These are phyloP conservation scores for Euwallacea fornicatus DNA, from an alignment of 1,140 invertebrate species.

Conservation along the genomic window DNA sequence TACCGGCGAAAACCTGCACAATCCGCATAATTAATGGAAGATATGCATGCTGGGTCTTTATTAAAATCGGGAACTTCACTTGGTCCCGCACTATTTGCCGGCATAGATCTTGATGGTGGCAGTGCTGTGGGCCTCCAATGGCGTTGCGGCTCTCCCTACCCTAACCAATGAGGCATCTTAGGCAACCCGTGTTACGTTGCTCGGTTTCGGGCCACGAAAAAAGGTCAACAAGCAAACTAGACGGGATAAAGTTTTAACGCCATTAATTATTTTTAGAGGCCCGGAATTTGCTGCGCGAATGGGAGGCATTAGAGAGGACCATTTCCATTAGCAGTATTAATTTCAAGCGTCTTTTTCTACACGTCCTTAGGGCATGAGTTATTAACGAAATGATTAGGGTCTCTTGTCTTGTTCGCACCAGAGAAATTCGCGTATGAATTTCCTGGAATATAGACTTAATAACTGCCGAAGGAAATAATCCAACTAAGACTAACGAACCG, in stretches of 20 bases:
- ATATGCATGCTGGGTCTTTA: too few species aligned
- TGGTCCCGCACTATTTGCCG: not conserved
- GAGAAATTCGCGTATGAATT: too few species aligned
- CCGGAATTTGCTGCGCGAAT: slow-evolving; percentile 13
- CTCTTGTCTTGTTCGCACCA: too few species aligned
- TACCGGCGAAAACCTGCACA: too few species aligned
- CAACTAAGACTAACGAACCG: slow-evolving; percentile 27
- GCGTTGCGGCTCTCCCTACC: slow-evolving; percentile 51
- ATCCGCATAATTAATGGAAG: too few species aligned
- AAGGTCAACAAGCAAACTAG: slow-evolving; percentile 28
- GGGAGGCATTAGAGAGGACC: not conserved
- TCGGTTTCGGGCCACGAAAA: slow-evolving; percentile 28
- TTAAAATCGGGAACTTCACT: too few species aligned
- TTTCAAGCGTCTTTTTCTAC: not conserved
- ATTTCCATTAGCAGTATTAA: not conserved
- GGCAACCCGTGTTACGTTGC: slow-evolving; percentile 47
- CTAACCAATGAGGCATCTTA: slow-evolving; percentile 52
- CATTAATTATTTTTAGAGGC: slow-evolving; percentile 29
- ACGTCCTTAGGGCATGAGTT: too few species aligned
- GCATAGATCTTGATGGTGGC: slow-evolving; percentile 51
- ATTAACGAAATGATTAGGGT: not conserved
- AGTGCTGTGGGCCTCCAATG: slow-evolving; percentile 51
- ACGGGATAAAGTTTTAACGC: slow-evolving; percentile 17
- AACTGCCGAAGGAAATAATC: slow-evolving; percentile 8
- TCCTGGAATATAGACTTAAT: too few species aligned